phyloP scores from a whole-genome alignment of 2,797 vertebrate genomes.

The Molossus molossus region DNA sequence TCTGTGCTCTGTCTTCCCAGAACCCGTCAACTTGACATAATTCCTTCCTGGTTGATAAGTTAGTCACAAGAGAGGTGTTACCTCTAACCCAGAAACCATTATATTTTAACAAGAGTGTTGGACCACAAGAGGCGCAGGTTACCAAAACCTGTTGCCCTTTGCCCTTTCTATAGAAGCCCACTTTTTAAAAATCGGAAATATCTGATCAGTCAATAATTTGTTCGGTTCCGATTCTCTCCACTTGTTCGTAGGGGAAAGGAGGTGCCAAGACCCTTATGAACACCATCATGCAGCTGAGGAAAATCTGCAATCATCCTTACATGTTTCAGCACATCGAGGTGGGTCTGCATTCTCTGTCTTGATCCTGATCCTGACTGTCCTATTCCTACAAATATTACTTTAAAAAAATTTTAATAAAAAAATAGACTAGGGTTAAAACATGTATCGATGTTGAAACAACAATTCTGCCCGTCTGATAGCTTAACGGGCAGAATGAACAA shows the following conservation, averaged over 20 bases:
- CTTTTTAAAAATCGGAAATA: conserved; percentile 9
- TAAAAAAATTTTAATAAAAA: not conserved
- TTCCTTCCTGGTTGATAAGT: not conserved
- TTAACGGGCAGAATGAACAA: not conserved
- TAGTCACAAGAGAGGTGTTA: not conserved
- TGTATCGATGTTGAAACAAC: not conserved
- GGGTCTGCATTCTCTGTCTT: conserved; percentile 34
- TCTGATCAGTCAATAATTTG: not conserved
- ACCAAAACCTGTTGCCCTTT: not conserved
- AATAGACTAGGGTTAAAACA: not conserved
- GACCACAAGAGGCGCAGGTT: not conserved
- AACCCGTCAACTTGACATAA: not conserved
- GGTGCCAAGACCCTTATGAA: conserved; percentile 99
- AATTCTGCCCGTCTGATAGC: not conserved
- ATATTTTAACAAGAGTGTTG: not conserved
- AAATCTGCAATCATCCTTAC: conserved; percentile 99
- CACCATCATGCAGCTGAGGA: conserved; percentile 99
- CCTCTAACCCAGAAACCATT: not conserved
- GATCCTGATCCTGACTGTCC: not conserved
- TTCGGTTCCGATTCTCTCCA: conserved; percentile 41
- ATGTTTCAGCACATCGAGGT: conserved; percentile 99
- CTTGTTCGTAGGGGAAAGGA: conserved; percentile 94
- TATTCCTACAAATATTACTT: too few species aligned
- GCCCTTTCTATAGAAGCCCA: not conserved
- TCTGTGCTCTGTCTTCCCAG: not conserved